Evolutionary conservation across 2,113 vertebrate genomes (phyloP).

Genomic region (Sclerurus mexicanus): DNA sequence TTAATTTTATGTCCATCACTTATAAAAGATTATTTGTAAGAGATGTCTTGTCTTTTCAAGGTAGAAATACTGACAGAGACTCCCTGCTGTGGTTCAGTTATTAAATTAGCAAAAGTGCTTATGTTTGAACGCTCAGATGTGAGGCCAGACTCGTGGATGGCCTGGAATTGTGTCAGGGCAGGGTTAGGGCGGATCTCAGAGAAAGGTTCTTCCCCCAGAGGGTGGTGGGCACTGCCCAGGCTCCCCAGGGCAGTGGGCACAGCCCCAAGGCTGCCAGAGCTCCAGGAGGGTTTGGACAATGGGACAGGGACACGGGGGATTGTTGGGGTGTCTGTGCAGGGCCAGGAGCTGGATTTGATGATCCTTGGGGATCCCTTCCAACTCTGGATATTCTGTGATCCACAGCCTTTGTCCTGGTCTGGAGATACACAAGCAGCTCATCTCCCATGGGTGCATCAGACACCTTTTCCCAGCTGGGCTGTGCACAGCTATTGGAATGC

Average conservation of each 20-base stretch:
- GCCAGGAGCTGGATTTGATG: fast-evolving
- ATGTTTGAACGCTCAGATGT: background rate
- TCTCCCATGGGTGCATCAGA: background rate
- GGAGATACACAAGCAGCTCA: background rate
- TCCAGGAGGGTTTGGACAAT: background rate
- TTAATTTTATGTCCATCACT: background rate
- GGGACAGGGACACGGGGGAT: background rate
- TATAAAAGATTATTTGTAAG: background rate
- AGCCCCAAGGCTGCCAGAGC: background rate
- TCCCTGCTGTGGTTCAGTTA: background rate
- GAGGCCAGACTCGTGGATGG: background rate
- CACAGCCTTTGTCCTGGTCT: background rate
- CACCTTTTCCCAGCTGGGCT: background rate
- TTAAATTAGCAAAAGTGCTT: background rate
- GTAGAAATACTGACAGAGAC: background rate
- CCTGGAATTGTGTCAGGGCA: fast-evolving
- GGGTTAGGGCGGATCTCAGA: background rate
- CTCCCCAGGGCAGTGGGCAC: background rate
- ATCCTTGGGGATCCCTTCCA: background rate
- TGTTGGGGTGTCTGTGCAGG: background rate
- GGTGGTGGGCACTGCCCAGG: background rate
- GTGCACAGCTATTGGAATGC: background rate
- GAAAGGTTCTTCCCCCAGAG: background rate
- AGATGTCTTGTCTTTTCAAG: background rate
- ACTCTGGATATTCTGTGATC: background rate